These are phyloP conservation scores for Sicus ferrugineus DNA, from an alignment of 2,888 invertebrate species.

Conservation along the genomic window DNA sequence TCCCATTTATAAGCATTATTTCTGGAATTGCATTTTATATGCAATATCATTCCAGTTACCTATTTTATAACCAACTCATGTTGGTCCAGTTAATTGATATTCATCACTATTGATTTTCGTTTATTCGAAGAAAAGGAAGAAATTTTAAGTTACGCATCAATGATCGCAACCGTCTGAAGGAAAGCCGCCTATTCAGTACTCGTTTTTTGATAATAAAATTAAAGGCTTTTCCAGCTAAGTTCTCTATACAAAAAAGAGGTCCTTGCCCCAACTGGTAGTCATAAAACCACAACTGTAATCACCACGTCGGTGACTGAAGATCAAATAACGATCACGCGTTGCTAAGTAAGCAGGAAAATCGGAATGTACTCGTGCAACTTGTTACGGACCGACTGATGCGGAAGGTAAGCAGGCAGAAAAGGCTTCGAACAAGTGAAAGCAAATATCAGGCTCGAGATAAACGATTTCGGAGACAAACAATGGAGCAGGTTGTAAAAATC, in stretches of 20 bases:
- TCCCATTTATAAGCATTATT: too few relatives aligned
- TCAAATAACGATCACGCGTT: constrained; percentile 32
- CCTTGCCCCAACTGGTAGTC: constrained; percentile 3
- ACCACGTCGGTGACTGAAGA: constrained; percentile 20
- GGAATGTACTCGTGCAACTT: too few relatives aligned
- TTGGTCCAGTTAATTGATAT: neutral
- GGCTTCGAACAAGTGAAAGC: neutral
- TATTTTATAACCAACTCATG: too few relatives aligned
- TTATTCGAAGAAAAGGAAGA: neutral
- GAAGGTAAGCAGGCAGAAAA: constrained; percentile 5
- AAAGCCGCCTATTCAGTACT: neutral
- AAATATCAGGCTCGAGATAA: neutral
- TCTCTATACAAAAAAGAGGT: neutral
- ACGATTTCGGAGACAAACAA: constrained; percentile 17
- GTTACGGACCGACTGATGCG: neutral
- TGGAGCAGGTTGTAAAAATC: constrained; percentile 29
- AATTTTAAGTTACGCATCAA: too few relatives aligned
- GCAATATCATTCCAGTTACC: too few relatives aligned
- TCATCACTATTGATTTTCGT: neutral
- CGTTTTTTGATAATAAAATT: neutral
- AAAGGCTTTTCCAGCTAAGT: constrained; percentile 16
- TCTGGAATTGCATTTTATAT: too few relatives aligned
- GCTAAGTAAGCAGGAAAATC: constrained; percentile 22
- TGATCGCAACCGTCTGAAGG: neutral
- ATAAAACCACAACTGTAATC: constrained; percentile 27